These are phyloP conservation scores for Elysia crispata DNA, from an alignment of 2,888 invertebrate genomes.

Conservation along the genomic window DNA sequence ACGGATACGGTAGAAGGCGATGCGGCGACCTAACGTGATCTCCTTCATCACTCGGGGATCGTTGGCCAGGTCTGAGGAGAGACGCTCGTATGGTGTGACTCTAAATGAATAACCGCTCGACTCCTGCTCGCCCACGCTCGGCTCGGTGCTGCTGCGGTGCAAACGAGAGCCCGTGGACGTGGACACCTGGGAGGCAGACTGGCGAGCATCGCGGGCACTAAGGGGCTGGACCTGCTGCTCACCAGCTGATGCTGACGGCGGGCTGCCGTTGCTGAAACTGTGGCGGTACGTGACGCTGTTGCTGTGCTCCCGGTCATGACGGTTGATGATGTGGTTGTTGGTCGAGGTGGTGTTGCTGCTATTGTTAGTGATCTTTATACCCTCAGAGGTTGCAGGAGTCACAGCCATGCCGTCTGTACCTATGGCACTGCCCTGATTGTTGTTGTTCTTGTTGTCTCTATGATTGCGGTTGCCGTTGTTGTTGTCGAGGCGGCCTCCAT, in stretches of 20 bases:
- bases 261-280: neutral
- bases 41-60: conserved; percentile 79
- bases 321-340: neutral
- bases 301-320: neutral
- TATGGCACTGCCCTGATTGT: neutral
- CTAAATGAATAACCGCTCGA: conserved; percentile 49
- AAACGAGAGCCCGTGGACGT: conserved; percentile 17
- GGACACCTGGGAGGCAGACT: conserved; percentile 9
- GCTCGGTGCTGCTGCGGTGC: conserved; percentile 47
- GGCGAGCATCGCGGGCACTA: neutral
- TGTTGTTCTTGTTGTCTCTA: neutral
- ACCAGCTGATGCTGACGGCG: neutral
- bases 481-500: neutral
- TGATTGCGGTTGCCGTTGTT: conserved; percentile 5
- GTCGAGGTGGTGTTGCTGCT: neutral
- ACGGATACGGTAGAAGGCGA: conserved; percentile 86
- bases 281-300: neutral
- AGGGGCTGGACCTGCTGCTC: neutral
- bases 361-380: conserved; percentile 27
- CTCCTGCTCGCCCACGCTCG: conserved; percentile 43
- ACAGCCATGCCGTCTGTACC: neutral
- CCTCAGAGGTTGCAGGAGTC: neutral
- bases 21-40: conserved; percentile 85
- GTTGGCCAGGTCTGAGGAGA: conserved; percentile 71
- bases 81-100: conserved; percentile 70